A percentile compares a stretch with the other conserved stretches of the same genome.
phyloP scores from a whole-genome alignment of 1,140 invertebrate species.

The Amyelois transitella region DNA sequence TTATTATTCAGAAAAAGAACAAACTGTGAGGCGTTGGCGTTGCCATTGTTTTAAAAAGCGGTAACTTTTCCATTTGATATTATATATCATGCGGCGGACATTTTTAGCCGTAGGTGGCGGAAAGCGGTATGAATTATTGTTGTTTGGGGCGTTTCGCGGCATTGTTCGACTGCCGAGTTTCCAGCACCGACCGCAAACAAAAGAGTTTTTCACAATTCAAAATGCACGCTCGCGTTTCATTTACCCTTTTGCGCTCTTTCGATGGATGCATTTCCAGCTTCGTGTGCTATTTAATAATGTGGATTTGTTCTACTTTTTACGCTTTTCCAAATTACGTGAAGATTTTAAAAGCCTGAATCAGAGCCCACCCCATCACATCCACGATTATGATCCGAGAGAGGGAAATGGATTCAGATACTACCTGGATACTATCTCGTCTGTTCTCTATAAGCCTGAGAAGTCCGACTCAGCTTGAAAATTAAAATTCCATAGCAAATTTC shows the following conservation, averaged over 20 bases:
- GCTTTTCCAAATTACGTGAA: constrained; percentile 25
- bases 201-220: constrained; percentile 68
- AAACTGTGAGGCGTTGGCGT: constrained; percentile 31
- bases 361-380: too few relatives aligned
- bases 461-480: too few relatives aligned
- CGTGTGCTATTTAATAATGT: constrained; percentile 60
- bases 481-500: too few relatives aligned
- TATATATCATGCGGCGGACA: constrained; percentile 70
- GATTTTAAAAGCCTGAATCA: too few relatives aligned
- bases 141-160: constrained; percentile 62
- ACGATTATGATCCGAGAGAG: too few relatives aligned
- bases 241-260: constrained; percentile 68
- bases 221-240: constrained; percentile 71
- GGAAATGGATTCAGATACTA: too few relatives aligned
- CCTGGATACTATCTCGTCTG: too few relatives aligned
- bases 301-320: constrained; percentile 51
- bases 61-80: constrained; percentile 68
- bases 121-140: constrained; percentile 73
- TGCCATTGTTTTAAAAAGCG: constrained; percentile 55
- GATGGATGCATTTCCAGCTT: constrained; percentile 63
- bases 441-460: too few relatives aligned
- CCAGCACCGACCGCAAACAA: constrained; percentile 56
- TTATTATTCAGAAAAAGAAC: constrained; percentile 53
- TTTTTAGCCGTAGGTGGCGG: constrained; percentile 72
- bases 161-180: constrained; percentile 60